phyloP scores from a whole-genome alignment of 2,797 vertebrate genomes.

The Ptychadena robeensis region DNA sequence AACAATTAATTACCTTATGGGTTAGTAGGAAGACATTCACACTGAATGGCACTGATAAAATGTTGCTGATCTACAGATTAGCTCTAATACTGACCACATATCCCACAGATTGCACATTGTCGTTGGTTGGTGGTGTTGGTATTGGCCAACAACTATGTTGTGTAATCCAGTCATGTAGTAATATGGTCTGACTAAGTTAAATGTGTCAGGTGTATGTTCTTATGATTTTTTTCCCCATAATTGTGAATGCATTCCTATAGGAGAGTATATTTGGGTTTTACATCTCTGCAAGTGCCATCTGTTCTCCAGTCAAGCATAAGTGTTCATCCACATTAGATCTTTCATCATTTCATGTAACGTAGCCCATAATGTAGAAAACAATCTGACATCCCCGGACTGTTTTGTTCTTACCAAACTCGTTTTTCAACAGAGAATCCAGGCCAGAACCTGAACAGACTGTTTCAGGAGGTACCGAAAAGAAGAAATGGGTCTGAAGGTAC shows the following conservation, averaged over 20 bases:
- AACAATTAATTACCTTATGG: too few species aligned
- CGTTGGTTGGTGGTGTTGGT: too few species aligned
- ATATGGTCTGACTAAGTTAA: too few species aligned
- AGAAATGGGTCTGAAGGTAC: slow-evolving; percentile 95
- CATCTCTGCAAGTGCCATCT: slow-evolving; percentile 3
- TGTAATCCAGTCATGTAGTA: too few species aligned
- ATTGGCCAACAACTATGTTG: too few species aligned
- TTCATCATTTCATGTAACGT: slow-evolving; percentile 70
- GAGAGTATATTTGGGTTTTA: neutral
- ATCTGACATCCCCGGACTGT: slow-evolving; percentile 78
- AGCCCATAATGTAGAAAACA: slow-evolving; percentile 71
- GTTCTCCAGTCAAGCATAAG: neutral
- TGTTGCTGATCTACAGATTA: too few species aligned
- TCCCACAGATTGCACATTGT: too few species aligned
- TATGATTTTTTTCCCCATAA: too few species aligned
- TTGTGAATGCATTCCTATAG: neutral
- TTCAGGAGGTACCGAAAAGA: slow-evolving; percentile 98
- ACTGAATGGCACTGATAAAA: too few species aligned
- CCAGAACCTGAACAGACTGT: slow-evolving; percentile 98
- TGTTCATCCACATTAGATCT: slow-evolving; percentile 39
- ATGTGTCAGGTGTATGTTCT: too few species aligned
- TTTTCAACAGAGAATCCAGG: slow-evolving; percentile 99
- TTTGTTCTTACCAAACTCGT: slow-evolving; percentile 92
- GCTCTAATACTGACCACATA: too few species aligned
- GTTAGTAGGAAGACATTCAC: too few species aligned